Percentiles rank a stretch among this genome's conserved stretches.
Evolutionary conservation across 2,888 invertebrate species (phyloP).

Genomic region (Tipula lateralis): DNA sequence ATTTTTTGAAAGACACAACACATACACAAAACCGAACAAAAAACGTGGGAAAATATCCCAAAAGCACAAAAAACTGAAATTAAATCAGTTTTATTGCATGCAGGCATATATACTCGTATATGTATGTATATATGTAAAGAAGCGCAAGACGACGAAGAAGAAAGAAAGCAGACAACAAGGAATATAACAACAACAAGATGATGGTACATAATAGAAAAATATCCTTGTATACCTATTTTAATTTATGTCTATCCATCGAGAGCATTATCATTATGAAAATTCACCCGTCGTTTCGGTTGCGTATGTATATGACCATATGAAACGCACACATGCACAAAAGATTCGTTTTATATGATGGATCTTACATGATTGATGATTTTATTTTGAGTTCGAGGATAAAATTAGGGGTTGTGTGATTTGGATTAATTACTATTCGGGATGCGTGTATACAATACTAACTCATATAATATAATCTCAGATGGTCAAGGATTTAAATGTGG

Average conservation of each 20-base stretch:
- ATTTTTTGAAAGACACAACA: neutral
- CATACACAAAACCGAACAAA: neutral
- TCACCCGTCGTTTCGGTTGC: neutral
- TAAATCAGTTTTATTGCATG: slow-evolving; percentile 19
- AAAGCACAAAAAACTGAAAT: slow-evolving; percentile 9
- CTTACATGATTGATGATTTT: slow-evolving; percentile 11
- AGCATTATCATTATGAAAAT: slow-evolving; percentile 1
- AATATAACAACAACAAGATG: neutral
- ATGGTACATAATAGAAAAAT: neutral
- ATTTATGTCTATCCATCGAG: neutral
- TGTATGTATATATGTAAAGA: no score
- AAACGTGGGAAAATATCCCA: slow-evolving; percentile 19
- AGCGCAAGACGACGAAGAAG: neutral
- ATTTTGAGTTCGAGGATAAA: neutral
- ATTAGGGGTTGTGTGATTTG: neutral
- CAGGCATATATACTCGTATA: neutral
- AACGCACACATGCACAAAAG: neutral
- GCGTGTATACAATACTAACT: neutral
- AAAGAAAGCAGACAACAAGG: slow-evolving; percentile 19
- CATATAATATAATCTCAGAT: neutral
- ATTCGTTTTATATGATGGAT: neutral
- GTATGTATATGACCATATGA: neutral
- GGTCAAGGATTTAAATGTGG: neutral
- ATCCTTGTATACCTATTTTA: neutral
- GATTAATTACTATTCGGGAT: neutral